phyloP scores from a whole-genome alignment of 1,140 invertebrate species.

The Rhyzopertha dominica region DNA sequence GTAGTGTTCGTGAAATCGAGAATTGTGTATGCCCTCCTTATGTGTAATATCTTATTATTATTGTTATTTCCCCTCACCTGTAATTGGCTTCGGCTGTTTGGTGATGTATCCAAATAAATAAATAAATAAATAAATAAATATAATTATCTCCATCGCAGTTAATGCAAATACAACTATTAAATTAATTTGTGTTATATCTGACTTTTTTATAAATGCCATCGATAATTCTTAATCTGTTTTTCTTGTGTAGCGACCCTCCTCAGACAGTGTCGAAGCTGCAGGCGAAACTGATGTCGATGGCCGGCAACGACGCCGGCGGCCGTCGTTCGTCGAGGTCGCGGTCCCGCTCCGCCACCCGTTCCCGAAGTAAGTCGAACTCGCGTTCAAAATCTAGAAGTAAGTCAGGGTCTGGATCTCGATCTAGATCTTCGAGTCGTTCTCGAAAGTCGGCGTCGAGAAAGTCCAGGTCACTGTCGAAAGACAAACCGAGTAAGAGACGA shows the following conservation, averaged over 20 bases:
- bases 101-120: too few species aligned
- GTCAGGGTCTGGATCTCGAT: conserved; percentile 40
- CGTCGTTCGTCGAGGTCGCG: conserved; percentile 43
- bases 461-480: conserved; percentile 26
- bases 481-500: conserved; percentile 44
- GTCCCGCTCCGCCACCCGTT: conserved; percentile 35
- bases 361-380: conserved; percentile 31
- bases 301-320: conserved; percentile 48
- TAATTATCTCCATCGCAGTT: conserved; percentile 34
- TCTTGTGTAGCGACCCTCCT: conserved; percentile 21
- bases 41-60: too few species aligned
- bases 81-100: too few species aligned
- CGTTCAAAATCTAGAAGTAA: conserved; percentile 42
- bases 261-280: conserved; percentile 55
- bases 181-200: conserved; percentile 11
- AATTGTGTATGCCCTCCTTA: too few species aligned
- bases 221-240: background rate
- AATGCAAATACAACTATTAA: conserved; percentile 1
- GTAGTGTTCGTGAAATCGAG: too few species aligned
- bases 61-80: too few species aligned
- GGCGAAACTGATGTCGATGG: conserved; percentile 57
- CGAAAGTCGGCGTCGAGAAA: conserved; percentile 24
- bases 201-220: conserved; percentile 2
- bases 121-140: too few species aligned
- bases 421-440: conserved; percentile 12